Evolutionary conservation across 2,797 vertebrate species (phyloP).

Genomic region (Lithobates pipiens): DNA sequence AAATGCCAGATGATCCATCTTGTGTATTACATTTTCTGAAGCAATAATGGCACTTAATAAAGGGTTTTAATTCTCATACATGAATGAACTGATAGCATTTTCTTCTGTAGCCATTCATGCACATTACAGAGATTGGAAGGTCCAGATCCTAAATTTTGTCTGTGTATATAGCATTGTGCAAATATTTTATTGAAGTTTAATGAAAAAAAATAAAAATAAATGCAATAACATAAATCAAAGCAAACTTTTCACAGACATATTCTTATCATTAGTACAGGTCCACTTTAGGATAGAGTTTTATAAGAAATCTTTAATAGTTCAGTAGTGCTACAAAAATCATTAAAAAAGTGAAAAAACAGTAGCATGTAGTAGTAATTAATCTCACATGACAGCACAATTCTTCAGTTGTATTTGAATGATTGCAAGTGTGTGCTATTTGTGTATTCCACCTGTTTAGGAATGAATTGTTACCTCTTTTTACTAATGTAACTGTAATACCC

Average conservation of each 20-base stretch:
- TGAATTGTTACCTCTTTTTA: too few species aligned
- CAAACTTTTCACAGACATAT: background rate
- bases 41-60: constrained; percentile 5
- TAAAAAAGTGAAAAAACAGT: background rate
- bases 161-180: background rate
- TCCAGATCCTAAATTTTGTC: background rate
- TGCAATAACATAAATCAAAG: background rate
- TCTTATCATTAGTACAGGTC: background rate
- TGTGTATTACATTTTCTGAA: constrained; percentile 13
- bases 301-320: background rate
- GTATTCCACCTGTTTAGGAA: too few species aligned
- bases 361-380: background rate
- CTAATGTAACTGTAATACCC: too few species aligned
- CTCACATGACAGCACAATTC: too few species aligned
- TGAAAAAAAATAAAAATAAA: background rate
- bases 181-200: too few species aligned
- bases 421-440: too few species aligned
- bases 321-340: background rate
- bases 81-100: background rate
- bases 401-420: background rate
- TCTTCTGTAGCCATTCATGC: background rate
- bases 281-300: background rate
- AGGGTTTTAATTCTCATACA: constrained; percentile 4
- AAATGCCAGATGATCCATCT: constrained; percentile 24
- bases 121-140: background rate